Evolutionary conservation across 1,140 invertebrate genomes (phyloP), one percentile per base, ranked within the genome.

Genomic region (Drosophila varians): DNA sequence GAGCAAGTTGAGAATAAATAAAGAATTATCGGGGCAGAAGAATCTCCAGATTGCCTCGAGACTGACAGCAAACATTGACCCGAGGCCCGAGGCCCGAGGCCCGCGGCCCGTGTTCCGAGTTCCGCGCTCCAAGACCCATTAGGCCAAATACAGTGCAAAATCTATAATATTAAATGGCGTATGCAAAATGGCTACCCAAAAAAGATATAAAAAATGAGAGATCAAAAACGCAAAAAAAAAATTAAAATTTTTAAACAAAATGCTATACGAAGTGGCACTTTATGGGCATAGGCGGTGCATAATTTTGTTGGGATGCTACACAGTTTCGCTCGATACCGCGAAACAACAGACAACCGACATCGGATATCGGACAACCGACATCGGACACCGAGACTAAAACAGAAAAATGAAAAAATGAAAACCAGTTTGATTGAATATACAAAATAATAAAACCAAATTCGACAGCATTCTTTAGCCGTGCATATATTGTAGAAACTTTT

Each of bases 401-500:
- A 71, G 36, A 57, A 74, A 62, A 47, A 61, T 49, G 25, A 73
- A 48, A 62, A 73, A 73, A 54, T 55, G 42, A 49, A 77, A 82
- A 84, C 80, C 76, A 60, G 80, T 84, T 84, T 74, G 42, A 66
- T 74, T 65, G 43, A 55, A 74, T 66, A 72, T 71, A 68, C 68
- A 79, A 75, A 53, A 66, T 71, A 75, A 74, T 86, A 79, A 79
- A 84, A 84, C 65, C 75, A 48, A 75, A 86, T 58, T 84, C 61
- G 77, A 70, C 80, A 80, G 62, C 76, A 84, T 84, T 84, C 76
- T 84, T 84, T 43, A 53, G 78, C 65, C 46, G 72, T 80, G 82
- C 76, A 86, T 74, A 71, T 57, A 71, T 78, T 74, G 74, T 70
- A 74, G 83, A 86, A 79, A 77, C 68, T 76, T 80, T 62, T 62